Base-by-base conservation (phyloP, 2,113 vertebrate species). In the Halcyon senegalensis region DNA sequence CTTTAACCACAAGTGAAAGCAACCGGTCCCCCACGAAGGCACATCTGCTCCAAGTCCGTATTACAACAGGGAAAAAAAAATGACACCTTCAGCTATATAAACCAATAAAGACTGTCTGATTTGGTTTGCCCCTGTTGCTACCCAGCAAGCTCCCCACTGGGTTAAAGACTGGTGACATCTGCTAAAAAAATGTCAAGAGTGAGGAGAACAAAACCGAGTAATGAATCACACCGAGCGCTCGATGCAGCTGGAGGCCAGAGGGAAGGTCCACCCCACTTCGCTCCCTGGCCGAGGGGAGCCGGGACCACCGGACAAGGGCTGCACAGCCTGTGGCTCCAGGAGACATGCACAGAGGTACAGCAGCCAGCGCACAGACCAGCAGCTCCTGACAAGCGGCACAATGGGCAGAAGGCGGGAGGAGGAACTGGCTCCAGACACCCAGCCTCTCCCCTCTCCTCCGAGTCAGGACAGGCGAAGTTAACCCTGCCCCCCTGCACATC, bases 21-120 rank as follows among this genome's bases (percentile, higher is more conserved):
- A 95, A 81, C 89, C 3, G 53, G 70, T 94, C 92, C 87, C 96
- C 97, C 89, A 91, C 60, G 28, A 97, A 96, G 97, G 67, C 92
- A 95, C 97, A 98, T 98, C 98, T 98, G 98, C 98, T 98, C 89
- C 43, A 48, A 98, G 97, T 97, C 97, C 97, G 33, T 97, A 79
- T 98, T 98, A 98, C 97, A 97, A 76, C 41, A 95, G 93, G 93
- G 97, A 62, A 93, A 93, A 90, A 95, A 95, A 95, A 96, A 98
- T 98, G 93, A 96, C 91, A 97, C 93, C 95, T 96, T 97, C 95
- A 92, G 82, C 81, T 75, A 68, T 83, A 91, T 96, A 98, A 98
- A 97, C 97, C 96, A 97, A 98, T 98, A 97, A 97, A 98, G 97
- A 97, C 75, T 93, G 97, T 96, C 96, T 96, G 97, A 92, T 97